phyloP scores from a whole-genome alignment of 53 echinoderm and acorn worm species.

The Stichopus horrens region DNA sequence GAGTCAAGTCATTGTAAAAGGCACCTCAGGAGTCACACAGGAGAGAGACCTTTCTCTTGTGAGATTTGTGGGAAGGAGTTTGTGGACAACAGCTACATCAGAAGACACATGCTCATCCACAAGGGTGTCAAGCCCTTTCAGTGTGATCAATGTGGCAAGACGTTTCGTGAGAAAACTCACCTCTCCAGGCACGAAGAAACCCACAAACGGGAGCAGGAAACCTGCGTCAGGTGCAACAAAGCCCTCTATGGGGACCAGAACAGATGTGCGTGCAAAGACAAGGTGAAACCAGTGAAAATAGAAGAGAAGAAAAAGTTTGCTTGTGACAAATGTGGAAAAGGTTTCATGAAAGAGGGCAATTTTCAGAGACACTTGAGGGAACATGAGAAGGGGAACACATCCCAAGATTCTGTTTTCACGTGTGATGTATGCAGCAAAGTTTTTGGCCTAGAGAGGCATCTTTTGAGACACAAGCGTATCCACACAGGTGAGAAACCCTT shows the following conservation, averaged over 20 bases:
- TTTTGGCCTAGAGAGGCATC: conserved; percentile 22
- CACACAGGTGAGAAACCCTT: conserved; percentile 50
- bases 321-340: conserved; percentile 37
- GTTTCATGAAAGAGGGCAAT: conserved; percentile 44
- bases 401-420: background rate
- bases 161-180: conserved; percentile 40
- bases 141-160: conserved; percentile 45
- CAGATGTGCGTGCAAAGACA: background rate
- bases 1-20: conserved; percentile 48
- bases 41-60: conserved; percentile 41
- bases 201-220: conserved; percentile 29
- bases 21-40: conserved; percentile 39
- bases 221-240: conserved; percentile 21
- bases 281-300: background rate
- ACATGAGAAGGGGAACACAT: conserved; percentile 22
- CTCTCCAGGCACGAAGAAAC: conserved; percentile 30
- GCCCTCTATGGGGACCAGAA: conserved; percentile 32
- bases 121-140: conserved; percentile 37
- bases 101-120: conserved; percentile 43
- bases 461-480: conserved; percentile 34
- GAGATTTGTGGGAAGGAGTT: conserved; percentile 46
- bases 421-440: conserved; percentile 24
- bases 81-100: conserved; percentile 35
- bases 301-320: conserved; percentile 16
- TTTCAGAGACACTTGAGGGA: conserved; percentile 22